A percentile compares a stretch with the other conserved stretches of the same genome.
Evolutionary conservation across 2,888 invertebrate genomes (phyloP).

Genomic region (Lepidocyrtinus sp.): DNA sequence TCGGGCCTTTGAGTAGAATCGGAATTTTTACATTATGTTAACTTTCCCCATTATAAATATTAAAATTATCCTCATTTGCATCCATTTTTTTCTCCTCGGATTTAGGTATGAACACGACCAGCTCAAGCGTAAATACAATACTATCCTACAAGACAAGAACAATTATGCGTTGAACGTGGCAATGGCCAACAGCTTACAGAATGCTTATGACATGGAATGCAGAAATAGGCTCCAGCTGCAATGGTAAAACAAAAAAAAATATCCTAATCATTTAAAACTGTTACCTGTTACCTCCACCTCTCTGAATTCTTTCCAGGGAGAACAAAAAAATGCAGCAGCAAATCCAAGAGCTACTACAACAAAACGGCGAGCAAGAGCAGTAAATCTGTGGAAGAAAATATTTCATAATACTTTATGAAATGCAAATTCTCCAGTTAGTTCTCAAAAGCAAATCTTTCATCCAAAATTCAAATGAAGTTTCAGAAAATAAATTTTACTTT

Average conservation of each 20-base stretch:
- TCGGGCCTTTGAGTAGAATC: no score
- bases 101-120: slow-evolving; percentile 44
- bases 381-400: background rate
- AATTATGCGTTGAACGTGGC: slow-evolving; percentile 27
- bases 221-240: slow-evolving; percentile 45
- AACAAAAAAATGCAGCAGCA: slow-evolving; percentile 40
- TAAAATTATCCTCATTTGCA: no score
- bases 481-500: no score
- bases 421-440: no score
- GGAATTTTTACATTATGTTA: no score
- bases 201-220: slow-evolving; percentile 60
- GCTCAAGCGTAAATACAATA: slow-evolving; percentile 41
- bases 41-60: no score
- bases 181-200: slow-evolving; percentile 44
- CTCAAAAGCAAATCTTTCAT: no score
- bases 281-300: background rate
- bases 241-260: slow-evolving; percentile 35
- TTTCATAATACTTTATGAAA: no score
- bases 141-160: slow-evolving; percentile 34
- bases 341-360: slow-evolving; percentile 34
- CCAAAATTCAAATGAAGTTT: no score
- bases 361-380: background rate
- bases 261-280: background rate
- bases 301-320: slow-evolving; percentile 39
- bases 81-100: no score